Evolutionary conservation across 2,888 invertebrate species (phyloP), one percentile per base, ranked within the genome.

Genomic region (Melanargia galathea): DNA sequence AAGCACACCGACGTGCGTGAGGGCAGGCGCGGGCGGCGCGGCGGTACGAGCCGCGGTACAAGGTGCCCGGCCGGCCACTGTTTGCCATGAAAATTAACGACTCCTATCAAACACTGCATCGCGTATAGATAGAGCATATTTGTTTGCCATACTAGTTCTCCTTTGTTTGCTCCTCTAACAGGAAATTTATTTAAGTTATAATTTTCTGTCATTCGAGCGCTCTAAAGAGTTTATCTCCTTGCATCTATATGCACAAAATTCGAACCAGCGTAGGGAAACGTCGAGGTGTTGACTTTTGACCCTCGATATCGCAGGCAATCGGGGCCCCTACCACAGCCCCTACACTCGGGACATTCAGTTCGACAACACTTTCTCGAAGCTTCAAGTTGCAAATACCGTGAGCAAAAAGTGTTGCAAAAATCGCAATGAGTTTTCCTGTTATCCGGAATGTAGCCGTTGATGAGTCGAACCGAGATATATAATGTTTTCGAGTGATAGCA

Each of bases 131-230:
- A 83, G 78, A 80, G 80, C 79, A 80, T 70, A 70, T 82, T 73
- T 87, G 87, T 90, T 87, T 88, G 72, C 78, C 66, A 76, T 81
- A 80, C 84, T 75, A 79, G 82, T 86, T 87, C 82, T 79, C 79
- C 75, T 79, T 80, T 90, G 90, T 91, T 90, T 89, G 80, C 84
- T 76, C 65, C 72, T 69, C 79, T 81, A 86, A 88, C 90, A 88
- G 90, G 90, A 91, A 89, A 91, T 90, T 90, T 89, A 90, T 90
- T 90, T 86, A 79, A 85, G 84, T 84, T 85, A 86, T 88, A 89
- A 88, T 88, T 87, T 90, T 87, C 83, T 90, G 88, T 87, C 87
- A 90, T 89, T 86, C 76, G 75, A 71, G 76, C 80, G 75, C 77
- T 80, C 75, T 73, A 77, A 83, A 83, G 80, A 79, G 81, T 82